phyloP scores from a whole-genome alignment of 2,797 vertebrate genomes.

The Ispidina lecontei region DNA sequence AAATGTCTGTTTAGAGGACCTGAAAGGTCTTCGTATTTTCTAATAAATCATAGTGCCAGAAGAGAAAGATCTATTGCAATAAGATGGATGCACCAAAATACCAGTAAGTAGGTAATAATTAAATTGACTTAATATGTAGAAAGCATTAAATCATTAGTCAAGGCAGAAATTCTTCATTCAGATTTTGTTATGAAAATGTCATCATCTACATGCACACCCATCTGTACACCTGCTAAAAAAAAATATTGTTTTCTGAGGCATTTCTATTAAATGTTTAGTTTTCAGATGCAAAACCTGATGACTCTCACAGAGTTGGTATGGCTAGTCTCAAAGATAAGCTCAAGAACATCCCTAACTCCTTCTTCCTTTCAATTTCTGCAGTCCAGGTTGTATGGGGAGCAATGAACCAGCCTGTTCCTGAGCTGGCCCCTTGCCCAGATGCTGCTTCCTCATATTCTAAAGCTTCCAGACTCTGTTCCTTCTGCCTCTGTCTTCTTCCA shows the following conservation, averaged over 20 bases:
- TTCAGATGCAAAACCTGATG: background rate
- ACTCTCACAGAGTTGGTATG: background rate
- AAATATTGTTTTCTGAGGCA: background rate
- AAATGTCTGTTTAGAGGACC: conserved; percentile 22
- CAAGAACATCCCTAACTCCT: background rate
- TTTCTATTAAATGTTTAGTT: background rate
- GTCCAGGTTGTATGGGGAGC: background rate
- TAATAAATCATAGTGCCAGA: conserved; percentile 29
- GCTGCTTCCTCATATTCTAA: background rate
- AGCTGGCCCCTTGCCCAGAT: background rate
- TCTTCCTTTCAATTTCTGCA: background rate
- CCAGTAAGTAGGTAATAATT: conserved; percentile 40
- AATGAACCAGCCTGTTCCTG: background rate
- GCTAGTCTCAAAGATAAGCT: background rate
- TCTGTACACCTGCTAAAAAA: conserved; percentile 26
- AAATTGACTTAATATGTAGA: conserved; percentile 8
- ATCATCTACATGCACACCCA: background rate
- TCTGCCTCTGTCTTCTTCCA: background rate
- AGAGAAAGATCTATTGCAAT: background rate
- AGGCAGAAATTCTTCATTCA: conserved; percentile 29
- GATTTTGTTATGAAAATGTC: conserved; percentile 30
- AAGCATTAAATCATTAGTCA: conserved; percentile 41
- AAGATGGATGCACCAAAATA: conserved; percentile 12
- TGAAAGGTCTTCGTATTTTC: conserved; percentile 30
- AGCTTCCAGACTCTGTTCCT: background rate